Evolutionary conservation across 2,888 invertebrate species (phyloP).

Genomic region (Nomada lathburiana): DNA sequence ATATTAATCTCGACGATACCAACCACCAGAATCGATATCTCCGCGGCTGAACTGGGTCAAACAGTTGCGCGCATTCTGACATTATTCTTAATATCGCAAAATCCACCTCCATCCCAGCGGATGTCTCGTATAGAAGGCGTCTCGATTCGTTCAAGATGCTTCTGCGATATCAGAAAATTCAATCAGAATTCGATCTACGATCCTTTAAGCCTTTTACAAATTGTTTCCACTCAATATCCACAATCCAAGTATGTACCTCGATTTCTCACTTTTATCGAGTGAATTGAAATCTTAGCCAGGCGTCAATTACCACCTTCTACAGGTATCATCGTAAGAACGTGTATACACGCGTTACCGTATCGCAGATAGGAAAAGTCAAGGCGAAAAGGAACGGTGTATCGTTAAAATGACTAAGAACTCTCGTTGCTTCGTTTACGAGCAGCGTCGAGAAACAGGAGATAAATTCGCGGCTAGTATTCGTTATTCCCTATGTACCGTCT

Average conservation of each 20-base stretch:
- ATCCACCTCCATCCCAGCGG: conserved; percentile 3
- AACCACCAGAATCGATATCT: conserved; percentile 59
- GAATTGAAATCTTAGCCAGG: background rate
- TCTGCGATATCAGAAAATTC: background rate
- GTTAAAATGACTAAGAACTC: conserved; percentile 35
- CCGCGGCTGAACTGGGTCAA: conserved; percentile 55
- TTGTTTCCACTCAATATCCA: background rate
- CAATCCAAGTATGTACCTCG: background rate
- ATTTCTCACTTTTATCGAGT: background rate
- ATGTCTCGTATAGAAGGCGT: conserved; percentile 2
- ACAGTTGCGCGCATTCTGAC: conserved; percentile 56
- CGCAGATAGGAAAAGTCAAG: background rate
- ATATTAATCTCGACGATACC: conserved; percentile 61
- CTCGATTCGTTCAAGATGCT: background rate
- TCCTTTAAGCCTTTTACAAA: background rate
- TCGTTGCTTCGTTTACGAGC: conserved; percentile 28
- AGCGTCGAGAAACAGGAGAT: conserved; percentile 17
- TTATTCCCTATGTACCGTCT: conserved; percentile 41
- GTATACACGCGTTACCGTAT: background rate
- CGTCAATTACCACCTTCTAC: background rate
- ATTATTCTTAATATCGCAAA: conserved; percentile 62
- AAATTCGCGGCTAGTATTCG: conserved; percentile 46
- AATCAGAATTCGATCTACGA: background rate
- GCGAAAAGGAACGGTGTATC: conserved; percentile 16
- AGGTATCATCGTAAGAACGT: background rate